Percentiles rank a stretch among this genome's conserved stretches.
These are phyloP conservation scores for Camponotus pennsylvanicus DNA, from an alignment of 1,140 invertebrate species.

Conservation along the genomic window DNA sequence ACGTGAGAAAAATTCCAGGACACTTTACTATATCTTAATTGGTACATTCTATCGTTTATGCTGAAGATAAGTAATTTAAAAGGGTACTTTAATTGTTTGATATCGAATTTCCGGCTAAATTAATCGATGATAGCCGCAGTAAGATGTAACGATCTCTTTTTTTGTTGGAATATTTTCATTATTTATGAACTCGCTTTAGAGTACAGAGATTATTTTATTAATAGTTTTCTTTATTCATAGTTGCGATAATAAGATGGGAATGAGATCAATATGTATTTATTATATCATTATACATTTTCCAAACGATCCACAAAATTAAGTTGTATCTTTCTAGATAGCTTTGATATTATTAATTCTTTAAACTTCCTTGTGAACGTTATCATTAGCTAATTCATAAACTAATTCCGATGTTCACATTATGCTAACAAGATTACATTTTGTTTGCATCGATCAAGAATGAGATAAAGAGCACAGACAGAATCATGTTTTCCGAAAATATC, in stretches of 20 bases:
- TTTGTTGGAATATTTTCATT: conserved; percentile 10
- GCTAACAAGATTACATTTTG: not conserved
- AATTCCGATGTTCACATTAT: not conserved
- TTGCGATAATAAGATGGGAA: not conserved
- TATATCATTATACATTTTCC: conserved; percentile 21
- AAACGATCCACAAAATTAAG: not conserved
- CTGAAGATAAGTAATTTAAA: conserved; percentile 30
- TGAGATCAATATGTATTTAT: conserved; percentile 11
- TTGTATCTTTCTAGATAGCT: not conserved
- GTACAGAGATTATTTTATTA: not conserved
- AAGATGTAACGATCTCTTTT: conserved; percentile 1
- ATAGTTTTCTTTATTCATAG: not conserved
- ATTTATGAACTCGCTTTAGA: conserved; percentile 11
- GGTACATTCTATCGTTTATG: conserved; percentile 33
- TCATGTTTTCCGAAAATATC: not conserved
- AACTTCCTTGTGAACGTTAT: conserved; percentile 6
- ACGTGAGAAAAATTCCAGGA: not conserved
- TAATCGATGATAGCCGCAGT: not conserved
- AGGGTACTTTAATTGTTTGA: conserved; percentile 8
- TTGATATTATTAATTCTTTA: conserved; percentile 1
- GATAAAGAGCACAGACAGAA: not conserved
- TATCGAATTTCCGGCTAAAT: conserved; percentile 43
- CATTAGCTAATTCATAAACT: conserved; percentile 10
- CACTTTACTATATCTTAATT: conserved; percentile 41
- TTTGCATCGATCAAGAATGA: not conserved